Evolutionary conservation across 1,140 invertebrate species (phyloP), one percentile per base, ranked within the genome.

Genomic region (Atta cephalotes): DNA sequence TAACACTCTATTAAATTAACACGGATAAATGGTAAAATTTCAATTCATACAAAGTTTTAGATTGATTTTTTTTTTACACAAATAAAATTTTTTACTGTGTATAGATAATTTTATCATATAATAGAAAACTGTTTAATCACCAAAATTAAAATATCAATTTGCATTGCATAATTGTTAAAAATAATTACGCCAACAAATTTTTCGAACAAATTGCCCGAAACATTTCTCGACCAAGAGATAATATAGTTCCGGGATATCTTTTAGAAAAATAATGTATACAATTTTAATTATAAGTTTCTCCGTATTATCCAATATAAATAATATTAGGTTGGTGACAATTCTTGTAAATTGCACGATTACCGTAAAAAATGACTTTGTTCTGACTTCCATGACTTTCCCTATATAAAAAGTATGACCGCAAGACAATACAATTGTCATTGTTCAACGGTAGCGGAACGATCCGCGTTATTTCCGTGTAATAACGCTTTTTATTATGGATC

Each of bases 341-440:
- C 49, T 71, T 74, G 18, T 49, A 60, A 82, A 82, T 82, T 72
- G 35, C 53, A 28, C 31, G 51, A 66, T 51, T 66, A 21, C 49
- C 28, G 71, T 28, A 77, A 85, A 85, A 85, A 79, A n/a, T 7
- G 60, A 10, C n/a, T 35, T 49, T 16, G 16, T 81, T 71, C 74
- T 62, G 14, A 35, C 51, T 79, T 68, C 31, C 56, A 82, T 81
- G n/a, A 86, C 78, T 86, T 86, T 86, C 85, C 45, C 85, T 45
- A 60, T 14, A 49, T 63, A 81, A 86, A 72, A 86, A 80, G 51
- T n/a, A 7, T 3, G 25, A 74, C 80, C 39, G n/a, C 68, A 82
- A 74, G 68, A 49, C 74, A 72, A 82, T 31, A 56, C 65, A 85
- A 53, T 85, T 58, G 76, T 65, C 49, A 80, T 85, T 85, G 63